phyloP scores from a whole-genome alignment of 1,140 invertebrate genomes.

The Heterodera carotae region DNA sequence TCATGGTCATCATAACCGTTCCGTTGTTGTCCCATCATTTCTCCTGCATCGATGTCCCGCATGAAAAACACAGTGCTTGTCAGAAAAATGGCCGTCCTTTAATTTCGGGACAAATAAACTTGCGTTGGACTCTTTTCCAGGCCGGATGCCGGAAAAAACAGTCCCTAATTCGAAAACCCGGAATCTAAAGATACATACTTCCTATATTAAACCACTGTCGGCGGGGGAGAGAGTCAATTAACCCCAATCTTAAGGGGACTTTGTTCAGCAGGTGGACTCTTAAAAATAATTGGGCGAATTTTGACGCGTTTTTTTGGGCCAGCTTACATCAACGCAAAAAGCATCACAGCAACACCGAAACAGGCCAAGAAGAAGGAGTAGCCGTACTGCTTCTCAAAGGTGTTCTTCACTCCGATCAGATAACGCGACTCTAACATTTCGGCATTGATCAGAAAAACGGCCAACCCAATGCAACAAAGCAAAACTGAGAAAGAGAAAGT shows the following conservation, averaged over 20 bases:
- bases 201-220: no score
- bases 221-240: no score
- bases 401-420: conserved; percentile 51
- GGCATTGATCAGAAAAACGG: conserved; percentile 64
- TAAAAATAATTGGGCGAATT: no score
- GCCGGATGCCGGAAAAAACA: no score
- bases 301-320: no score
- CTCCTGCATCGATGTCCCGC: conserved; percentile 10
- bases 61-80: conserved; percentile 21
- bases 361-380: conserved; percentile 64
- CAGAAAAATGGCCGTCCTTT: conserved; percentile 19
- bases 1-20: no score
- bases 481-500: conserved; percentile 49
- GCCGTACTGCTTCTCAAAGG: conserved; percentile 57
- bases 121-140: no score
- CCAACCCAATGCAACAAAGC: conserved; percentile 49
- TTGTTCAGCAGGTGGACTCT: no score
- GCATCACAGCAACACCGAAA: conserved; percentile 46
- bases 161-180: no score
- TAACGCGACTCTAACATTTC: conserved; percentile 64
- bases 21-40: background rate
- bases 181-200: no score
- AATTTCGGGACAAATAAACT: no score
- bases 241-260: no score
- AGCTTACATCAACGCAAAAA: conserved; percentile 52